Evolutionary conservation across 2,888 invertebrate genomes (phyloP), one percentile per base, ranked within the genome.

Genomic region (Poecilus cupreus): DNA sequence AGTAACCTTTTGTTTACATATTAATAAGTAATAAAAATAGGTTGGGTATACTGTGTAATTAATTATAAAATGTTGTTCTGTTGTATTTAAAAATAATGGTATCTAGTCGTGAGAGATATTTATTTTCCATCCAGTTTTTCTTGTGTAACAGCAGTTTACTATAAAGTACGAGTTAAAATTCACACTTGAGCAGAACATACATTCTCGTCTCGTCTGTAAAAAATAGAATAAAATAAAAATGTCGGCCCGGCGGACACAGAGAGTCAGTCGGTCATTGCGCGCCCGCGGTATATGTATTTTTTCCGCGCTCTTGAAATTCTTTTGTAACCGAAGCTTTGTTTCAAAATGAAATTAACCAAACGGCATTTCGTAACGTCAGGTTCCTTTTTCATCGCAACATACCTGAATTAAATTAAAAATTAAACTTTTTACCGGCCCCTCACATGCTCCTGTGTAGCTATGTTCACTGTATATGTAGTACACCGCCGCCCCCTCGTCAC

Each of bases 401-500:
- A 80, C 80, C 80, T 80, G 80, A 80, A 80, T 80, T 80, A 80
- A 80, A 80, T 80, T 80, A 80, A 80, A 80, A 80, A 80, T 80
- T 80, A 54, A 72, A 80, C 80, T 80, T 80, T 80, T 80, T 80
- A 54, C 54, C 70, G 75, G 51, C 51, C 13, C 22, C 13, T 13
- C 70, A 68, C 37, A 68, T 54, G 51, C 13, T 10, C n/a, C 13
- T 54, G 54, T n/a, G 54, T 10, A 18, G 20, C 13, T 54, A 20
- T n/a, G 54, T 10, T 1, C 8, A 54, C 4, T 46, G 46, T 51
- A 18, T 22, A 13, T 22, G n/a, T n/a, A n/a, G n/a, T n/a, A n/a
- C n/a, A 24, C 24, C 60, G 13, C 60, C 60, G 54, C 4, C 60
- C 37, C 37, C 37, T 37, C 6, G 1, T 5, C 11, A 26, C 43